Conservation (phyloP, 2,113 vertebrate species). For the Malurus alboscapulatus region DNA sequence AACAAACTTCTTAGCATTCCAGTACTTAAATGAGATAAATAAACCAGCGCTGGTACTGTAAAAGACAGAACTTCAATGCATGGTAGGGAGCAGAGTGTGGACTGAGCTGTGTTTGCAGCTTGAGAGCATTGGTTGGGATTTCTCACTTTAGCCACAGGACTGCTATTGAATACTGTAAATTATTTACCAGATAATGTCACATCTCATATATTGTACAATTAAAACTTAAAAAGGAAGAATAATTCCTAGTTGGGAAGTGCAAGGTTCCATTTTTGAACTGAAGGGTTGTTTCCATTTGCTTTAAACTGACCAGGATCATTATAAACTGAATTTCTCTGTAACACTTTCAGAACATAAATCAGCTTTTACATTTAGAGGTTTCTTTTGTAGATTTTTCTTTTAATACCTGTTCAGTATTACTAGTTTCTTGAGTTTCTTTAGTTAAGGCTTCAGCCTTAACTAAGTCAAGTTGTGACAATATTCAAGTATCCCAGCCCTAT, state of each 20-base stretch:
- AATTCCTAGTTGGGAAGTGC: background rate
- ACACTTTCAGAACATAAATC: slow-evolving; percentile 11
- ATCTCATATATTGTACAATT: background rate
- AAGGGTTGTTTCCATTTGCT: slow-evolving; percentile 16
- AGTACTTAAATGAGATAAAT: background rate
- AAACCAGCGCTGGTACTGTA: background rate
- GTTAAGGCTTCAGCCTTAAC: background rate
- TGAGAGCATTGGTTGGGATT: background rate
- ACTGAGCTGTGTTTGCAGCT: background rate
- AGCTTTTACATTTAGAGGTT: background rate
- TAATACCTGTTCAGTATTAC: background rate
- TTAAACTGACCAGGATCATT: slow-evolving; percentile 5
- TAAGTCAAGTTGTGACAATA: slow-evolving; percentile 28
- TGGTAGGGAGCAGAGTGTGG: background rate
- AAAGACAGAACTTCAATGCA: background rate
- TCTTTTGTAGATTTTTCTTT: background rate
- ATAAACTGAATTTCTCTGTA: slow-evolving; percentile 16
- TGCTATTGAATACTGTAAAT: background rate
- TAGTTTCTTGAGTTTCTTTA: background rate
- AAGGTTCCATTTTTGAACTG: background rate
- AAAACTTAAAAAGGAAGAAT: background rate
- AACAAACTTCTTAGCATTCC: background rate
- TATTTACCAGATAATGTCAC: background rate
- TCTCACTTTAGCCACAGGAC: background rate
- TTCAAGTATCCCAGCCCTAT: background rate